Conservation (phyloP, 1,140 invertebrate genomes). For the Temnothorax curvispinosus region DNA sequence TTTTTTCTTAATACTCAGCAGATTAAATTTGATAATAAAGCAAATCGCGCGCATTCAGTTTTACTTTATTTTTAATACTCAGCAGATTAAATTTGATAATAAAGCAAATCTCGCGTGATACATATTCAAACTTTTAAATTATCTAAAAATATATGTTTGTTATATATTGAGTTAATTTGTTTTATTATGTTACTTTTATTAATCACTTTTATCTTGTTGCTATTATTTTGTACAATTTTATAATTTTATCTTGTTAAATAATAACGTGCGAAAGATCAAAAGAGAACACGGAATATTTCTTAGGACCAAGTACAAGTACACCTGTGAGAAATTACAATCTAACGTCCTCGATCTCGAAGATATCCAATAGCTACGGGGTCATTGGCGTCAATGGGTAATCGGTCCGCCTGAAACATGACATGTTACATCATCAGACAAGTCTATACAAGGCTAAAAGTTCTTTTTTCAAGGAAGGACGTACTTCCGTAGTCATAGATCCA, state of each 20-base stretch:
- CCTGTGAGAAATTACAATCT: not conserved
- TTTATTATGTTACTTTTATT: not conserved
- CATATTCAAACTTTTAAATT: not conserved
- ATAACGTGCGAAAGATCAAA: not conserved
- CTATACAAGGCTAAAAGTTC: not conserved
- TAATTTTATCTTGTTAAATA: not conserved
- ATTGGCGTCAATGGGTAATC: constrained; percentile 26
- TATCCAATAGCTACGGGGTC: constrained; percentile 2
- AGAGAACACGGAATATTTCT: not conserved
- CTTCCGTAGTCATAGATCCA: not conserved
- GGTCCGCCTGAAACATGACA: constrained; percentile 3
- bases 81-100: not conserved
- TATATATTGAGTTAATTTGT: not conserved
- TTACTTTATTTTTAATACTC: not conserved
- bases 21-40: not conserved
- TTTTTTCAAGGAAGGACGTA: not conserved
- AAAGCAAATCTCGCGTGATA: not conserved
- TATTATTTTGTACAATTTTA: not conserved
- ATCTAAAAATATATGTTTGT: not conserved
- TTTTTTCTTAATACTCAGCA: not conserved
- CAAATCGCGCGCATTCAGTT: not conserved
- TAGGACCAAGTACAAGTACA: not conserved
- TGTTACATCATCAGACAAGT: constrained; percentile 1
- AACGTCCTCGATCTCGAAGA: not conserved
- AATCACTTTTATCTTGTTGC: not conserved